phyloP scores from a whole-genome alignment of 2,797 vertebrate species.

The Pogonophryne albipinna region DNA sequence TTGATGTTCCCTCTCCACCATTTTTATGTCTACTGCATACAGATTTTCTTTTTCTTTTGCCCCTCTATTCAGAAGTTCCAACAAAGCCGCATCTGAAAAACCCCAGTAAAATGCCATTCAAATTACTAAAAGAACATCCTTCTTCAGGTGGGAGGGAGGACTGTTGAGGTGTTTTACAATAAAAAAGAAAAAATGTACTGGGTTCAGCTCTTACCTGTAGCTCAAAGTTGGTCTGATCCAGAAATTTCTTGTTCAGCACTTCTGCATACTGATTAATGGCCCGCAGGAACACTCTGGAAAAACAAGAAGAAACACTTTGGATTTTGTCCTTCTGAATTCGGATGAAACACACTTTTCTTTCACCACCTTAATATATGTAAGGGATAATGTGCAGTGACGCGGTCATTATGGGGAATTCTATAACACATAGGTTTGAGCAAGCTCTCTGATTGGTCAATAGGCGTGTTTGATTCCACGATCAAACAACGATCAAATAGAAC shows the following conservation, averaged over 20 bases:
- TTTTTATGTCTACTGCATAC: constrained; percentile 49
- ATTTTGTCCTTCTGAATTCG: not conserved
- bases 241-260: constrained; percentile 98
- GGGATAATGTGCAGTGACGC: too few relatives aligned
- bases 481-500: too few relatives aligned
- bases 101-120: constrained; percentile 10
- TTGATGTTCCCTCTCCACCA: constrained; percentile 54
- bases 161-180: not conserved
- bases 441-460: too few relatives aligned
- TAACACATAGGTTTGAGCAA: too few relatives aligned
- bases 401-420: too few relatives aligned
- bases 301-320: constrained; percentile 48
- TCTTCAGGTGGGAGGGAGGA: not conserved
- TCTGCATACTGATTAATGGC: constrained; percentile 99
- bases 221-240: constrained; percentile 99
- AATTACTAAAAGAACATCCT: constrained; percentile 20
- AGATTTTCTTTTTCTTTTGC: constrained; percentile 30
- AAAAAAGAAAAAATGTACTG: not conserved
- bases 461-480: too few relatives aligned
- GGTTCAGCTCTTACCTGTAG: constrained; percentile 91
- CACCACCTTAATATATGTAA: too few relatives aligned
- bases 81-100: constrained; percentile 24
- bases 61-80: constrained; percentile 19
- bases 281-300: constrained; percentile 94
- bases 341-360: constrained; percentile 13